phyloP scores from a whole-genome alignment of 2,797 vertebrate genomes.

The Myotis myotis region DNA sequence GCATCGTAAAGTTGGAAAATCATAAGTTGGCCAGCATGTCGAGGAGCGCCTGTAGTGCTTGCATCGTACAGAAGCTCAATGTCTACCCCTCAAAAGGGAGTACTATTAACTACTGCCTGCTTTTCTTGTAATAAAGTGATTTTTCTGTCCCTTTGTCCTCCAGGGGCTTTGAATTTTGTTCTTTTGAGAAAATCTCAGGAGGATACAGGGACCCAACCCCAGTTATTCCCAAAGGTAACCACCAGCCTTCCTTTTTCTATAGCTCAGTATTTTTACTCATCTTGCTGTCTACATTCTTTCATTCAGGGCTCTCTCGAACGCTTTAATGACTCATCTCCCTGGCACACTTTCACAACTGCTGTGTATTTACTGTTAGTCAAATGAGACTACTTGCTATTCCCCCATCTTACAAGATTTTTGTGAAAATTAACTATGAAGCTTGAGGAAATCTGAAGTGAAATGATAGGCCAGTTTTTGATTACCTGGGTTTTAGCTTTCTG shows the following conservation, averaged over 20 bases:
- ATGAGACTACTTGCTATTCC: not conserved
- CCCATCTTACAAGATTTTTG: not conserved
- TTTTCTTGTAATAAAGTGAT: not conserved
- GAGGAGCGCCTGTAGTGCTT: not conserved
- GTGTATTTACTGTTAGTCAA: not conserved
- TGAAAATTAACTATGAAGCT: constrained; percentile 1
- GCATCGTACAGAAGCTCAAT: not conserved
- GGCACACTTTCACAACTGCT: not conserved
- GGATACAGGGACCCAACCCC: not conserved
- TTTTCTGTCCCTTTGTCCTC: not conserved
- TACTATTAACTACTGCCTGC: no score
- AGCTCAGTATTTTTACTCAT: not conserved
- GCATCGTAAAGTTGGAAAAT: not conserved
- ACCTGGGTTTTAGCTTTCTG: not conserved
- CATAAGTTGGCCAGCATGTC: not conserved
- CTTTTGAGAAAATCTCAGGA: not conserved
- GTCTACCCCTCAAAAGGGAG: not conserved
- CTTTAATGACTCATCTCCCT: not conserved
- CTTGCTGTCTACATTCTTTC: not conserved
- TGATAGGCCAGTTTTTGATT: not conserved
- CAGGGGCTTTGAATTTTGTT: not conserved
- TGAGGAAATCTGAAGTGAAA: not conserved
- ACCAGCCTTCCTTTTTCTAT: not conserved
- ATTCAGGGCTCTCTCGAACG: not conserved
- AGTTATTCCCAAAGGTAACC: not conserved